These are phyloP conservation scores for Pyrocephalus nanus DNA, from an alignment of 2,797 vertebrate species.

Conservation along the genomic window DNA sequence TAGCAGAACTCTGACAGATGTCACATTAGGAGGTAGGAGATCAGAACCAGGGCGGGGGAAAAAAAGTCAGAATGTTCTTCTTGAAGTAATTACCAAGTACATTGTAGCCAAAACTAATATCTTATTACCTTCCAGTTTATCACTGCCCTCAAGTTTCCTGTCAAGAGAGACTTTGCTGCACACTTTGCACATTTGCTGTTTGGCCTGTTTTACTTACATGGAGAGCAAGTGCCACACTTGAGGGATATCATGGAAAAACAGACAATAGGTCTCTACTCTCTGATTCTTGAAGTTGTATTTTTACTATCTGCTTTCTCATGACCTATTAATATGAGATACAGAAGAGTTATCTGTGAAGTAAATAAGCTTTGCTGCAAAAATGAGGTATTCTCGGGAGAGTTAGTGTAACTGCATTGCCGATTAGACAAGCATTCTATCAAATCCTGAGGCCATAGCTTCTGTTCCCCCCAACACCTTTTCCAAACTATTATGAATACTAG, in stretches of 20 bases:
- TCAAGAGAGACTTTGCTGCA: neutral
- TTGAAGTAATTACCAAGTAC: neutral
- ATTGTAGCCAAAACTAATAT: neutral
- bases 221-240: neutral
- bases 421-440: neutral
- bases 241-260: neutral
- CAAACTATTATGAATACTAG: neutral
- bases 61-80: neutral
- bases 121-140: neutral
- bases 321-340: neutral
- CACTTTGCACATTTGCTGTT: neutral
- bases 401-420: neutral
- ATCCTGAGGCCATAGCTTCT: neutral
- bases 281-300: neutral
- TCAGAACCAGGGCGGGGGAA: neutral
- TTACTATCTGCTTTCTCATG: neutral
- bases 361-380: neutral
- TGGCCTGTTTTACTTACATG: neutral
- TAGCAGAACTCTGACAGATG: neutral
- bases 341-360: neutral
- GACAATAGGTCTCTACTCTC: neutral
- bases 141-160: neutral
- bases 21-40: neutral
- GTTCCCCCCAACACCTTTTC: neutral
- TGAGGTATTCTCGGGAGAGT: neutral